Evolutionary conservation across 2,113 vertebrate species (phyloP).

Genomic region (Xenus cinereus): DNA sequence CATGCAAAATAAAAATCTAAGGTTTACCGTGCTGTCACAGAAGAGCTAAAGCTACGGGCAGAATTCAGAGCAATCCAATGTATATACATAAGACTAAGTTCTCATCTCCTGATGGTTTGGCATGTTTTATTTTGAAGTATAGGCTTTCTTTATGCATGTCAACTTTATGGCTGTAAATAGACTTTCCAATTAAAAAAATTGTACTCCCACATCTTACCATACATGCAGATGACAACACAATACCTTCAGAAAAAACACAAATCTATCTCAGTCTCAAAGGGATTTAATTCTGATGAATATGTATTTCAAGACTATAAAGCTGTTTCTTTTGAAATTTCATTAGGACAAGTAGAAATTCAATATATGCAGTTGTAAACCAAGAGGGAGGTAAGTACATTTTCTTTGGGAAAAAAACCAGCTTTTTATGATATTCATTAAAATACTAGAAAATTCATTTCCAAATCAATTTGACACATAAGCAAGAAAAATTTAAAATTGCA

Average conservation of each 20-base stretch:
- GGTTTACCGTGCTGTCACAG: background rate
- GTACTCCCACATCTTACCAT: background rate
- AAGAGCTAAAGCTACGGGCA: background rate
- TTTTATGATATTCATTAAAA: background rate
- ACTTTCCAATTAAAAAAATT: background rate
- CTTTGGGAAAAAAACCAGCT: background rate
- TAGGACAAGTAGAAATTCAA: background rate
- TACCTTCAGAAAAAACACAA: background rate
- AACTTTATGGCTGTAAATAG: background rate
- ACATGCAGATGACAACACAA: background rate
- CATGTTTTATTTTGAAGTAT: background rate
- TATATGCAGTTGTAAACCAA: accelerated
- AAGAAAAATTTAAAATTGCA: background rate
- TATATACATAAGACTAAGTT: background rate
- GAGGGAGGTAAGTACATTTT: background rate
- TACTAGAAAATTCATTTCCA: background rate
- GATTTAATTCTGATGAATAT: background rate
- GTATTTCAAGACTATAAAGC: background rate
- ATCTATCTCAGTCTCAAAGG: background rate
- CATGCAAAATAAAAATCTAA: background rate
- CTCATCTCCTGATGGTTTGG: background rate
- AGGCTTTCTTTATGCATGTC: background rate
- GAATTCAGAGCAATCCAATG: background rate
- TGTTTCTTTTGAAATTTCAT: background rate
- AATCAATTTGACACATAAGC: background rate